Evolutionary conservation across 2,888 invertebrate species (phyloP), one percentile per base, ranked within the genome.

Genomic region (Dichetophora obliterata): DNA sequence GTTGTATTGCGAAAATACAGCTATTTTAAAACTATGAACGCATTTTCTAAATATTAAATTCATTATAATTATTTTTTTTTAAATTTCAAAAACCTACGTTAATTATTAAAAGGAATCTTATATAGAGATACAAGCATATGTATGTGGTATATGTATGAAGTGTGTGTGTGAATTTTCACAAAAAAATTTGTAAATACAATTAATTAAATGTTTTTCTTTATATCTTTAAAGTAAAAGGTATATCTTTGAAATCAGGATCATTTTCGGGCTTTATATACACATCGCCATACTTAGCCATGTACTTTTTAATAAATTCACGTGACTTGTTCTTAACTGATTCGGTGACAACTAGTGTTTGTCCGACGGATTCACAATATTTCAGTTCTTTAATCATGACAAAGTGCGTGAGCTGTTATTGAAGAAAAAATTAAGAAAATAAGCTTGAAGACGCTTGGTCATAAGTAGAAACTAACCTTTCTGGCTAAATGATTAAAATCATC

Each of bases 401-500:
- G 90, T 98, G 97, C 0, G 98, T 98, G 78, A 98, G 90, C 98
- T 98, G 91, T 73, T 91, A 88, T 79, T 34, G 31, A 1, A 52
- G 48, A 66, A 19, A 27, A 1, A 22, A 59, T 54, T 37, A 34
- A 22, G 5, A 24, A 27, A 52, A 59, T 6, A 8, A 43, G 50
- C 52, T 66, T 43, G 8, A 6, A 37, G 14, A 69, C 63, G 22
- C 24, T n/a, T 43, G 9, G 8, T 43, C 0, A 68, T 19, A 22
- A 3, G 4, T 37, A 48, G 9, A 5, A 61, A 6, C 66, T 6
- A 89, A 96, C 96, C 93, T 98, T 98, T 90, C 97, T 92, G 4
- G 98, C 97, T 75, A 98, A 91, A 90, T 97, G 96, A 88, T 98
- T 98, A 89, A 98, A 96, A 89, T 98, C 98, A 63, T 97, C 96